Base-by-base conservation (phyloP, 1,140 invertebrate species). In the Manduca sexta region DNA sequence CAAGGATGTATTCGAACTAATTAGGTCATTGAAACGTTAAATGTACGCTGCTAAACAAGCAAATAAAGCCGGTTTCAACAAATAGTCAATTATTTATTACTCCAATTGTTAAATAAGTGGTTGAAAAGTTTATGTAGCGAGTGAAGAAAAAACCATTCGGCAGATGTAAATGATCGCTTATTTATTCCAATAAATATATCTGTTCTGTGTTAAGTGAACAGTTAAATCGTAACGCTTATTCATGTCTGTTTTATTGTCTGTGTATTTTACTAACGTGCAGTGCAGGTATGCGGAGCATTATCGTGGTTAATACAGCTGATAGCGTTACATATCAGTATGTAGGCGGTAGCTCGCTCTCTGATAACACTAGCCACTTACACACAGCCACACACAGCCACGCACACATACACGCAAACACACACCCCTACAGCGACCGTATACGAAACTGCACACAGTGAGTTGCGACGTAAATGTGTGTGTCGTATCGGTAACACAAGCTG, bases 251-350 rank as follows among this genome's bases (percentile, higher is more conserved):
- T 59, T 60, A 52, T n/a, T n/a, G n/a, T n/a, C n/a, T 61, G 40
- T 48, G 31, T 49, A n/a, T 26, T 26, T 26, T 26, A 26, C 21
- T 26, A 26, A 26, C 21, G 21, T 26, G 21, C 21, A 26, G 21
- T 26, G 8, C 21, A 26, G 21, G 21, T 26, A 26, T 26, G 21
- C 21, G 21, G 60, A 17, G 61, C 53, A 56, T 64, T 78, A 74
- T 72, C 69, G 57, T 52, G 49, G 55, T 60, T 71, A 69, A 67
- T 69, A 63, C 53, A 44, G 60, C 63, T 69, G 74, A 70, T 75
- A 74, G 54, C 49, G 56, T 49, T 21, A 56, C 49, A 66, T 70
- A 72, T 70, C 46, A 48, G 49, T 51, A 59, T 60, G 71, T 70
- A 73, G 68, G 72, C 70, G 69, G 76, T 75, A 75, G 76, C 72